Evolutionary conservation across 2,888 invertebrate species (phyloP).

Genomic region (Drosophila recens): DNA sequence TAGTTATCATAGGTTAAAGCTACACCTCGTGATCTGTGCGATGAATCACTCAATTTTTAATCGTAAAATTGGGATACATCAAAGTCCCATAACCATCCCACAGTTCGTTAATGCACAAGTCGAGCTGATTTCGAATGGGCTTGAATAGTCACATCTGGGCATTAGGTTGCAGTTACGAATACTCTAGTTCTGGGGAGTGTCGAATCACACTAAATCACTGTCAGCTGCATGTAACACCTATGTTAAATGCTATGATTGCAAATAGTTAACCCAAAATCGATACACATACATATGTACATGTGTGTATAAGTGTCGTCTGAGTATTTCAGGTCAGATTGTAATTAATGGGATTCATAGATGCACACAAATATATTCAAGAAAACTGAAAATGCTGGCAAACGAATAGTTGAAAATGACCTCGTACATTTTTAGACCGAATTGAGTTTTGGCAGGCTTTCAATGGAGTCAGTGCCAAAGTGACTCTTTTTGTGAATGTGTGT

Average conservation of each 20-base stretch:
- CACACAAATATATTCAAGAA: constrained; percentile 43
- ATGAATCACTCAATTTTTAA: not conserved
- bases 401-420: constrained; percentile 51
- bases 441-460: constrained; percentile 40
- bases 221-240: constrained; percentile 35
- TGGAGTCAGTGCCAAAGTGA: constrained; percentile 35
- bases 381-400: constrained; percentile 21
- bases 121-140: constrained; percentile 5
- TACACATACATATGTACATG: not conserved
- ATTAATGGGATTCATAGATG: constrained; percentile 72
- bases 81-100: constrained; percentile 5
- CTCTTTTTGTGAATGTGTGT: constrained; percentile 2
- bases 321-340: constrained; percentile 66
- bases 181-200: constrained; percentile 12
- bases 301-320: not conserved
- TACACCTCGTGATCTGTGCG: not conserved
- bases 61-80: constrained; percentile 6
- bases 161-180: not conserved
- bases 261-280: constrained; percentile 15
- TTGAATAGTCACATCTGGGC: not conserved
- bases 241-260: constrained; percentile 7
- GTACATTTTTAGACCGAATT: constrained; percentile 6
- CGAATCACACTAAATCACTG: constrained; percentile 55
- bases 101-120: constrained; percentile 1
- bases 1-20: not conserved